Evolutionary conservation across 2,797 vertebrate species (phyloP), one percentile per base, ranked within the genome.

Genomic region (Rhynchonycteris naso): DNA sequence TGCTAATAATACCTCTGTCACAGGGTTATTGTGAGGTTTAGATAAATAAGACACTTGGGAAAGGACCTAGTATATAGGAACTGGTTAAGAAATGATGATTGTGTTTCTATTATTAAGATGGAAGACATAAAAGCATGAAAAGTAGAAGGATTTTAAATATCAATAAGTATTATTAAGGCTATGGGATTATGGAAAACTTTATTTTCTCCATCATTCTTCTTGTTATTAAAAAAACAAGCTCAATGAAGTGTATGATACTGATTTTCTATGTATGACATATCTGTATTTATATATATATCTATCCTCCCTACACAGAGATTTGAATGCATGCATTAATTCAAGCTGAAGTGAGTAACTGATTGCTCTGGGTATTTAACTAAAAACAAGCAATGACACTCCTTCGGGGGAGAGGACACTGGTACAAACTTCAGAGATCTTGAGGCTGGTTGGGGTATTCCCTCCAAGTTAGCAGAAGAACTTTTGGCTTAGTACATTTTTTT

Each of bases 191-290:
- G 38, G 21, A 7, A 22, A 38, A 71, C 18, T 80, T 24, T 83
- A n/a, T 82, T 69, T 92, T 71, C 78, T 92, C 16, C 18, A 52
- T 76, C 14, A 78, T 88, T 59, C 8, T 80, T 87, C 54, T 91
- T 7, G 85, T 88, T 92, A 92, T 96, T 90, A 85, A 91, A 80
- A 59, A 65, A 86, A 81, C 2, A 72, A 87, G 78, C 43, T 47
- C 68, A 84, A 43, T 35, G 43, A 95, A 38, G 22, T 69, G 84
- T 54, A 72, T 50, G 21, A 22, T 14, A 87, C 1, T 11, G 3
- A 82, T 63, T 83, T 90, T 94, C 26, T 88, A 35, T 35, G 54
- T 61, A 15, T 43, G 59, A 22, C n/a, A 21, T 71, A 71, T 61
- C 19, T 91, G 24, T 59, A 11, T 81, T 88, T 90, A 47, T 78